Percentiles rank a stretch among this genome's conserved stretches.
phyloP scores from a whole-genome alignment of 2,113 vertebrate genomes.

The Mystacornis crossleyi region DNA sequence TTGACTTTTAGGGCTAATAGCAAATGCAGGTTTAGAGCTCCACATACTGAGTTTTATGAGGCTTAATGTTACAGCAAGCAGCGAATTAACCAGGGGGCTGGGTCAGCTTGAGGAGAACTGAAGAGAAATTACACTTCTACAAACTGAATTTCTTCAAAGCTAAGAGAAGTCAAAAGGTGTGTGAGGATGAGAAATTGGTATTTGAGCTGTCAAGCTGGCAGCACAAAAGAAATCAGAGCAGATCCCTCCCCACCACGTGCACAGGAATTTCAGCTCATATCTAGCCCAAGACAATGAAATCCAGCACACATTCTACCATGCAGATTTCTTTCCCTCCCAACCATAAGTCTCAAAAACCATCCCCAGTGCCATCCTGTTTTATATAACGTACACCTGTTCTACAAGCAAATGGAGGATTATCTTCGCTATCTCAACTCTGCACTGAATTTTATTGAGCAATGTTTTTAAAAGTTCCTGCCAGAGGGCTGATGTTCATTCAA shows the following conservation, averaged over 20 bases:
- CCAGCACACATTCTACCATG: background rate
- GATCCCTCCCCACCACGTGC: background rate
- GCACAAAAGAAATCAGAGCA: background rate
- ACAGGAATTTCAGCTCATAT: background rate
- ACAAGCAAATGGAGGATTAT: constrained; percentile 37
- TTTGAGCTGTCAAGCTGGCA: background rate
- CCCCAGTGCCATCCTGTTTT: background rate
- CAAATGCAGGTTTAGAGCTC: background rate
- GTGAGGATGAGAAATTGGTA: background rate
- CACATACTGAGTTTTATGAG: background rate
- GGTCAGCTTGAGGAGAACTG: background rate
- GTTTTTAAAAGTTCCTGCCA: constrained; percentile 52
- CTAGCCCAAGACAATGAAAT: background rate
- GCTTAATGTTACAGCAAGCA: background rate
- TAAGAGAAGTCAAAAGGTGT: constrained; percentile 13
- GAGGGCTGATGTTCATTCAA: constrained; percentile 64
- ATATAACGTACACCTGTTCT: background rate
- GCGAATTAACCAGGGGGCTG: background rate
- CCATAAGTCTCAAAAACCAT: background rate
- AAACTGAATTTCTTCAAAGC: background rate
- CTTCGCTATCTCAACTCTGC: background rate
- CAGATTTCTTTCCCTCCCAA: background rate
- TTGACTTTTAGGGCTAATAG: background rate
- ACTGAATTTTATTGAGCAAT: constrained; percentile 25
- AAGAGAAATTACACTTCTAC: background rate